Evolutionary conservation across 1,140 invertebrate species (phyloP).

Genomic region (Parasteatoda tepidariorum): DNA sequence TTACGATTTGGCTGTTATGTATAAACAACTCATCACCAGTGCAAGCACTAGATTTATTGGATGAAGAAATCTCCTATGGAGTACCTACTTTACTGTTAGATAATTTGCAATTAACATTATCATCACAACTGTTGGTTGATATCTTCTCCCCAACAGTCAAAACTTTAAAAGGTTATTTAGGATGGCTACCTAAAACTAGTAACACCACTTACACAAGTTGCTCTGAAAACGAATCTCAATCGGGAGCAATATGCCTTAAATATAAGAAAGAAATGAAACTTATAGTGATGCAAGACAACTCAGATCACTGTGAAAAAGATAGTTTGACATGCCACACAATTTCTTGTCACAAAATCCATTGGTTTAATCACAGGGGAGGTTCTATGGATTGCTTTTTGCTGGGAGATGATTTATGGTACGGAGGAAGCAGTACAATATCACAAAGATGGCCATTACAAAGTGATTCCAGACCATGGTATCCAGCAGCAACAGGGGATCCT

Average conservation of each 20-base stretch:
- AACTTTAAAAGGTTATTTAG: conserved; percentile 34
- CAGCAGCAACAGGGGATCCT: conserved; percentile 66
- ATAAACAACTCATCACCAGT: background rate
- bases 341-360: conserved; percentile 40
- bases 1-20: background rate
- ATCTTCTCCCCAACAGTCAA: background rate
- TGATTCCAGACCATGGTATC: conserved; percentile 61
- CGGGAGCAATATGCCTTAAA: conserved; percentile 17
- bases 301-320: conserved; percentile 17
- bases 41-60: background rate
- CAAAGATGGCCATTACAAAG: conserved; percentile 70
- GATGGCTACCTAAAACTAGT: conserved; percentile 41
- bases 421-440: conserved; percentile 67
- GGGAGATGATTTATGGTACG: conserved; percentile 67
- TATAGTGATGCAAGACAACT: background rate
- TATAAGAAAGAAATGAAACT: conserved; percentile 41
- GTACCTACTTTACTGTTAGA: conserved; percentile 26
- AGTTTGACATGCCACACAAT: conserved; percentile 12
- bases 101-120: conserved; percentile 32
- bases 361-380: conserved; percentile 12
- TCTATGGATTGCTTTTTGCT: conserved; percentile 82
- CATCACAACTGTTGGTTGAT: conserved; percentile 34
- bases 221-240: background rate
- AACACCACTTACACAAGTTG: conserved; percentile 30
- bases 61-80: background rate